Conservation (phyloP, 2,888 invertebrate genomes). For the Mongoloraphidia duomilia region DNA sequence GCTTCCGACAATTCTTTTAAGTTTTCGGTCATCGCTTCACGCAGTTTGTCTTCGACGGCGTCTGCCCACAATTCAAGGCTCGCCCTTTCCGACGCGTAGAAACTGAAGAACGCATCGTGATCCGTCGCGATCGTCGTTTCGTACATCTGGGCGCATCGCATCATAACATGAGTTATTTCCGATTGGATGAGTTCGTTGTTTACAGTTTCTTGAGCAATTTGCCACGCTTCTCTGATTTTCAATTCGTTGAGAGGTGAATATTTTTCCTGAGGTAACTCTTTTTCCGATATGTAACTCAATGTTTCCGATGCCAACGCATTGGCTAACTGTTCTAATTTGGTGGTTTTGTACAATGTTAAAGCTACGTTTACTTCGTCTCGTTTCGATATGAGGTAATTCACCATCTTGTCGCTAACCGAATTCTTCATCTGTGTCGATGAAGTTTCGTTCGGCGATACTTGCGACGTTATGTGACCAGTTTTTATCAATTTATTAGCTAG, state of each 20-base stretch:
- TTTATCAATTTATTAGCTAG: conserved; percentile 51
- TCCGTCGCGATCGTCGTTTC: conserved; percentile 41
- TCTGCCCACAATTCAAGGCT: conserved; percentile 63
- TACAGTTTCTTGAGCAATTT: conserved; percentile 58
- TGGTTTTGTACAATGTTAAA: conserved; percentile 48
- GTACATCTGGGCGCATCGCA: conserved; percentile 53
- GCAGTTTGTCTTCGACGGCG: conserved; percentile 54
- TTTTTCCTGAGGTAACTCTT: conserved; percentile 25
- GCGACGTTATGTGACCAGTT: conserved; percentile 23
- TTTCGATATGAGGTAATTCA: conserved; percentile 31
- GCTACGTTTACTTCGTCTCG: conserved; percentile 48
- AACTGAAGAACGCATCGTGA: conserved; percentile 38
- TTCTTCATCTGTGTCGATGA: conserved; percentile 22
- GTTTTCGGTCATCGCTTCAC: conserved; percentile 56
- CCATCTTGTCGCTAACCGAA: conserved; percentile 31
- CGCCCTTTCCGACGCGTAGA: conserved; percentile 51
- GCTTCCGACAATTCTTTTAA: conserved; percentile 50
- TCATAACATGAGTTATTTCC: conserved; percentile 59
- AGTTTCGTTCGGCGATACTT: conserved; percentile 22
- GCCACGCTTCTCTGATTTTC: conserved; percentile 60
- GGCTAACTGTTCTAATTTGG: conserved; percentile 53
- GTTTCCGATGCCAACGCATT: conserved; percentile 56
- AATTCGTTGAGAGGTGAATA: conserved; percentile 40
- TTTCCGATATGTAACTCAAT: conserved; percentile 38
- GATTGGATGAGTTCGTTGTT: conserved; percentile 62